These are phyloP conservation scores for Hippocampus guttulatus DNA, from an alignment of 2,113 vertebrate genomes.

Conservation along the genomic window DNA sequence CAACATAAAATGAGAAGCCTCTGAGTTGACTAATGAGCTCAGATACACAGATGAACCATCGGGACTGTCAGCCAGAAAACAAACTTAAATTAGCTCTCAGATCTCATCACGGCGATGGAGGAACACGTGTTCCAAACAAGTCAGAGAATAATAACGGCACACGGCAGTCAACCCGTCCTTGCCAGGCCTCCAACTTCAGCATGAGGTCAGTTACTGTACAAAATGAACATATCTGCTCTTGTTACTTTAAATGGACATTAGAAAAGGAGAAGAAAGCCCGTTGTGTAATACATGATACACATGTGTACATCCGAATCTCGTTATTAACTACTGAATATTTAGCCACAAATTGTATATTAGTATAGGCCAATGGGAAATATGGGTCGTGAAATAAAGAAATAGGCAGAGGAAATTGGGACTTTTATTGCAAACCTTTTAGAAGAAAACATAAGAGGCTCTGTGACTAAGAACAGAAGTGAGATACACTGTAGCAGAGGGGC, in stretches of 20 bases:
- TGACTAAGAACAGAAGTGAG: too few species aligned
- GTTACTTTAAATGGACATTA: background rate
- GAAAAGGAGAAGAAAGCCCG: background rate
- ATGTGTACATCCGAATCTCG: too few species aligned
- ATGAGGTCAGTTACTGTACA: constrained; percentile 1
- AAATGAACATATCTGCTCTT: constrained; percentile 21
- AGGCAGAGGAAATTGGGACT: too few species aligned
- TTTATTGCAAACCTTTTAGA: too few species aligned
- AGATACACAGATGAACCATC: constrained; percentile 22
- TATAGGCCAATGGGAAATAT: too few species aligned
- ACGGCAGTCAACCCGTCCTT: constrained; percentile 15
- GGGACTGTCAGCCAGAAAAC: constrained; percentile 28
- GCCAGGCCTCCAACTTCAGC: background rate
- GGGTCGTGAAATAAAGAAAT: too few species aligned
- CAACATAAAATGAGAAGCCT: constrained; percentile 15
- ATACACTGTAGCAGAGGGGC: too few species aligned
- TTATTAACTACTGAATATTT: too few species aligned
- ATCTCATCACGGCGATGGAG: constrained; percentile 19
- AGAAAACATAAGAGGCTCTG: too few species aligned
- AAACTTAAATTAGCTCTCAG: constrained; percentile 48
- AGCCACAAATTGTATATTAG: too few species aligned
- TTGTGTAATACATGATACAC: too few species aligned
- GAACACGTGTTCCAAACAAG: constrained; percentile 17
- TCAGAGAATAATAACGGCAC: constrained; percentile 37
- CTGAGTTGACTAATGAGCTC: constrained; percentile 34